Conservation (phyloP, 2,797 vertebrate genomes). For the Melanogrammus aeglefinus region DNA sequence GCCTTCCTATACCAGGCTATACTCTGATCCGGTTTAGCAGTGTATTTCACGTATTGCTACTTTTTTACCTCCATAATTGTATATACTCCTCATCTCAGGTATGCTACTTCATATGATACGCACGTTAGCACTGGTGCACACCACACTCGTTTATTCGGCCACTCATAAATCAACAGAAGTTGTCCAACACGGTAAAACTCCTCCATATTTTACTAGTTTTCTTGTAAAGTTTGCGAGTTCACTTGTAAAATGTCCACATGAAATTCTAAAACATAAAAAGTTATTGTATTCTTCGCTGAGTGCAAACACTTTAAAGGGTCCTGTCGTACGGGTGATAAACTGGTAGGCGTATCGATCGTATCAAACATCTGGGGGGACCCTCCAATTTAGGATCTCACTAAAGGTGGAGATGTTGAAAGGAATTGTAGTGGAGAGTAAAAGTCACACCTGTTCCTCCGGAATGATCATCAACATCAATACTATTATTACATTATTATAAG, state of each 20-base stretch:
- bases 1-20: constrained; percentile 22
- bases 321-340: background rate
- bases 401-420: background rate
- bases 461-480: background rate
- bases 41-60: constrained; percentile 14
- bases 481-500: background rate
- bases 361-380: background rate
- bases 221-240: background rate
- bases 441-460: background rate
- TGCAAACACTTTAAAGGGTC: background rate
- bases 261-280: background rate
- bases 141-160: background rate
- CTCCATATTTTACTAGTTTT: background rate
- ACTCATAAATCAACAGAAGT: background rate
- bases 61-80: constrained; percentile 25
- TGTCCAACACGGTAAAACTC: background rate
- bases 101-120: constrained; percentile 29
- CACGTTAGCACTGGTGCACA: constrained; percentile 25
- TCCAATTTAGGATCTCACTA: background rate
- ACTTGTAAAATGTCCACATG: background rate
- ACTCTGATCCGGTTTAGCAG: constrained; percentile 9
- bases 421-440: background rate
- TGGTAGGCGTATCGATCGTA: background rate
- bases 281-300: background rate
- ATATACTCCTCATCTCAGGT: constrained; percentile 55